A percentile compares a stretch with the other conserved stretches of the same genome.
Conservation (phyloP, 2,797 vertebrate species). For the Bradypodion ventrale region DNA sequence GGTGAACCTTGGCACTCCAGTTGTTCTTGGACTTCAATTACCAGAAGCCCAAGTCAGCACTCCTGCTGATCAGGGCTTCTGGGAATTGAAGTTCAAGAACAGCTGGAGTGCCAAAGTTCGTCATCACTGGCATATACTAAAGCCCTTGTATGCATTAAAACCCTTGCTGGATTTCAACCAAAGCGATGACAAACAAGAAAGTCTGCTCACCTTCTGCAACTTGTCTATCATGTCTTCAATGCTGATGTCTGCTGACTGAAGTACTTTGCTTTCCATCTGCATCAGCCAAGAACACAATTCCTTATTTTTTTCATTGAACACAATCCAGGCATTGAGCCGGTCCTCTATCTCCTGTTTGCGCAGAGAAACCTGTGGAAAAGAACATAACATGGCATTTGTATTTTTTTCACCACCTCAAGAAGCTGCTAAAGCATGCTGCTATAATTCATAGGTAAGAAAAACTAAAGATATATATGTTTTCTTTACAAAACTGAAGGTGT, state of each 20-base stretch:
- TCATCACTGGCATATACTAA: neutral
- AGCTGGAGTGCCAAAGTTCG: too few species aligned
- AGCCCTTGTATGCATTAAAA: neutral
- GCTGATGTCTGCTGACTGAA: constrained; percentile 86
- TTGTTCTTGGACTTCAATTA: too few species aligned
- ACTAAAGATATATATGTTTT: neutral
- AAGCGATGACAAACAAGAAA: neutral
- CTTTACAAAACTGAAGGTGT: neutral
- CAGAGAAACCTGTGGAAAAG: constrained; percentile 82
- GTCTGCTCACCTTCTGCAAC: constrained; percentile 86
- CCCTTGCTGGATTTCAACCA: too few species aligned
- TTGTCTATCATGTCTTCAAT: constrained; percentile 97
- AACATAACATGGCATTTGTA: constrained; percentile 34
- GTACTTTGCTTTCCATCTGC: constrained; percentile 93
- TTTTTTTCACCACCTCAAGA: neutral
- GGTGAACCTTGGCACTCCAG: too few species aligned
- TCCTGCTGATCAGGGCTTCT: too few species aligned
- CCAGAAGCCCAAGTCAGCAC: too few species aligned
- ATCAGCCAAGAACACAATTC: constrained; percentile 93
- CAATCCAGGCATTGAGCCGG: constrained; percentile 88
- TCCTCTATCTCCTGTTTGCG: constrained; percentile 92
- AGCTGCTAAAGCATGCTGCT: constrained; percentile 26
- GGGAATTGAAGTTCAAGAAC: too few species aligned
- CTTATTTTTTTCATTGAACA: constrained; percentile 94
- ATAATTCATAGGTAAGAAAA: neutral